Evolutionary conservation across 2,888 invertebrate species (phyloP), one percentile per base, ranked within the genome.

Genomic region (Chrysodeixis includens): DNA sequence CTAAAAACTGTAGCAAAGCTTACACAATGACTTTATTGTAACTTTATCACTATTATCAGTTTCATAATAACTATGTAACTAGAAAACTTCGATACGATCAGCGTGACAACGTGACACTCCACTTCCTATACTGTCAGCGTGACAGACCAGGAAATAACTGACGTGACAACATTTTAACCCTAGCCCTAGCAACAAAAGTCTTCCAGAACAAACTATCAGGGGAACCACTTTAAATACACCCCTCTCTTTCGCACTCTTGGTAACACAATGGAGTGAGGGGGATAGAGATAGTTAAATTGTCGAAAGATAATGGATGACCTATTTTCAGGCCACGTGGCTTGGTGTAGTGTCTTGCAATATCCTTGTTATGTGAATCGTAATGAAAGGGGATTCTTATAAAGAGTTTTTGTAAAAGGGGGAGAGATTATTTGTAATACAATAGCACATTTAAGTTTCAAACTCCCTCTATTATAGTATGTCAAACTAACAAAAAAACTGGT

Each of bases 241-340:
- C 61, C 51, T 81, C 81, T 71, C 81, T 67, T 18, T 85, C 77
- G 14, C 51, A 66, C 78, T 58, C 53, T 82, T 76, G 76, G 74
- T 79, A 30, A 52, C 32, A 73, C 66, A 71, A 69, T 53, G 26
- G 56, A 55, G 60, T 66, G 86, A 90, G 80, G 65, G 88, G 77
- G 89, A 90, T 75, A 69, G 86, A 62, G 65, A 78, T 74, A 81
- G 82, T 83, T 82, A 83, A 84, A 87, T 88, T 86, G 88, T 87
- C 78, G 70, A 85, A 87, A 86, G 86, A 92, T 90, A 92, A 92
- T 88, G 85, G 90, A 75, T 92, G 93, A 92, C 93, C 93, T 84
- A 92, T 91, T 92, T 93, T 87, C 87, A 72, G 79, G 87, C 88
- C 93, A 92, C 93, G 92, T 93, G 92, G 89, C 69, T 82, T 86